Evolutionary conservation across 2,888 invertebrate genomes (phyloP), one percentile per base, ranked within the genome.

Genomic region (Phaedon cochleariae): DNA sequence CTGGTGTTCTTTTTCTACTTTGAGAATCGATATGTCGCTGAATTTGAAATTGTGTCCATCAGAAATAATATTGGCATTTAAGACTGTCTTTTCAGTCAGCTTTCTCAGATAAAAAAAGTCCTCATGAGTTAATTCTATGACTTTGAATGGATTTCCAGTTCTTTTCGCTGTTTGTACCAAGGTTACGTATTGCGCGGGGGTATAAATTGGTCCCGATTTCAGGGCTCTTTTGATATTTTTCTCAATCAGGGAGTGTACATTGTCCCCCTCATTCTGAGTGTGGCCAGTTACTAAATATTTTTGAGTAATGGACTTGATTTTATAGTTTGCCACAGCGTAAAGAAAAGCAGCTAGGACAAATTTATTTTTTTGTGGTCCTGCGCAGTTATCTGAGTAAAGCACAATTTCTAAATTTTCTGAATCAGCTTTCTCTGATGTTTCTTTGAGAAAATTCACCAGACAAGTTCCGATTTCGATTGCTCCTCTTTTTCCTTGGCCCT

Each of bases 401-500:
- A 48, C 45, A 20, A 68, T 41, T 57, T 65, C 62, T 9, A 62
- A 22, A 54, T 65, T 59, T 46, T 62, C 65, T 37, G 20, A 45
- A 20, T 29, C 52, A 21, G 58, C 57, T 45, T 45, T 45, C 21
- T 59, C 21, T n/a, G n/a, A n/a, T n/a, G n/a, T n/a, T n/a, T n/a
- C n/a, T 64, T 60, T 51, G n/a, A 65, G 18, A 51, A 53, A 65
- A 41, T 62, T 17, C 15, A 58, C 34, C 21, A 62, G 18, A 49
- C 58, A 65, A 26, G 61, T 51, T 7, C 62, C 62, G 60, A 76
- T 73, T 71, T 76, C 73, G 57, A 67, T 71, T 65, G 65, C 69
- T 48, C 74, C 74, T 29, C 72, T 70, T 68, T 74, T 75, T 31
- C 70, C 75, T 68, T 74, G 68, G 15, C 73, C 73, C 64, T 77